Percentiles rank a stretch among this genome's conserved stretches.
Evolutionary conservation across 2,113 vertebrate genomes (phyloP).

Genomic region (Elephas maximus): DNA sequence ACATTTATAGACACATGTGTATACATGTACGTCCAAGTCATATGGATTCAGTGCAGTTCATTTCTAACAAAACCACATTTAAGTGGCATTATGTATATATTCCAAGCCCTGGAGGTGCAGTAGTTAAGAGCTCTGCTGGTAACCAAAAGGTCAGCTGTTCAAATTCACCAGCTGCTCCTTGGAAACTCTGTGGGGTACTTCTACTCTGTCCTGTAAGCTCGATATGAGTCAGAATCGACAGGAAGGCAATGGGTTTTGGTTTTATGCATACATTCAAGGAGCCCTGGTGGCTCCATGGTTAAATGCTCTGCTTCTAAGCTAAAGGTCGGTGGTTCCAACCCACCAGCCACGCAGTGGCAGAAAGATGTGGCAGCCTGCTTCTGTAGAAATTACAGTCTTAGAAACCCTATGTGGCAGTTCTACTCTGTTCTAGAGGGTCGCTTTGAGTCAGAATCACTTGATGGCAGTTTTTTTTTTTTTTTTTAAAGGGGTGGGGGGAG

Average conservation of each 20-base stretch:
- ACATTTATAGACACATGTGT: background rate
- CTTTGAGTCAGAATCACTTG: background rate
- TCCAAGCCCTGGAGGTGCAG: background rate
- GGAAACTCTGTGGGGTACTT: background rate
- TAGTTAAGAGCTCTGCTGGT: background rate
- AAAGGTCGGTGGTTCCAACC: background rate
- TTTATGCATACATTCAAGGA: background rate
- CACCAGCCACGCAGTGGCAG: background rate
- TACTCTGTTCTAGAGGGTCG: background rate
- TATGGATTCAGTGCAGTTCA: background rate
- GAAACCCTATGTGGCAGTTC: background rate
- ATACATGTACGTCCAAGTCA: background rate
- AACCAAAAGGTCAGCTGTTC: background rate
- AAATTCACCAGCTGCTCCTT: background rate
- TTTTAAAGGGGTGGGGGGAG: too few species aligned
- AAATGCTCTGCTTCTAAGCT: background rate
- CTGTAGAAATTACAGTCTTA: background rate
- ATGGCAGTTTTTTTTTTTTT: too few species aligned
- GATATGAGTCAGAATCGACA: background rate
- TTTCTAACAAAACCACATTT: constrained; percentile 9
- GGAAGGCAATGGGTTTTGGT: background rate
- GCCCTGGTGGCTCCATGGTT: background rate
- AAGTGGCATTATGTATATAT: background rate
- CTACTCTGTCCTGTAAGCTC: background rate
- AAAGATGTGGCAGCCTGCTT: background rate